Conservation (phyloP, 2,113 vertebrate species). For the Pandion haliaetus region DNA sequence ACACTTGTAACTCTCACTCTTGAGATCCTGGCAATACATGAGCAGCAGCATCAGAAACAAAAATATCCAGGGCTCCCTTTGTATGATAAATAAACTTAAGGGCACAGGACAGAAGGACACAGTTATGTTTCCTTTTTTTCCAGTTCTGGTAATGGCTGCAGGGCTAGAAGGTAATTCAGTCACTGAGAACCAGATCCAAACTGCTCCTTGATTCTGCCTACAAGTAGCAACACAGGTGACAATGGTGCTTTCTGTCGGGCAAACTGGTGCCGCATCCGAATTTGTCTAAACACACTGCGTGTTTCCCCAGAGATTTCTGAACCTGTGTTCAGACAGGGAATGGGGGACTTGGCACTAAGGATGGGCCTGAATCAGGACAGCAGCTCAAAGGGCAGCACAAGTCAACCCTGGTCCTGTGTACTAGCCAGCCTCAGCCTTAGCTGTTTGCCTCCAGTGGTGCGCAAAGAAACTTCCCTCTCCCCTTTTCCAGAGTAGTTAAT, state of each 20-base stretch:
- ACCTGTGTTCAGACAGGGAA: not conserved
- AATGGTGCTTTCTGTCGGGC: not conserved
- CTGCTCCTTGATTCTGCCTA: not conserved
- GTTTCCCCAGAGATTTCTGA: not conserved
- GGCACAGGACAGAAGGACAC: not conserved
- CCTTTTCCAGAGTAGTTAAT: not conserved
- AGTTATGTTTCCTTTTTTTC: not conserved
- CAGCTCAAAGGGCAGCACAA: not conserved
- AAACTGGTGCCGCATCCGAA: not conserved
- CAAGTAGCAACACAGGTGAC: not conserved
- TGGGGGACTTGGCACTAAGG: not conserved
- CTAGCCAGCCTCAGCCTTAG: not conserved
- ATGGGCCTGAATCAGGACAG: not conserved
- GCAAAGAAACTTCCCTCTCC: not conserved
- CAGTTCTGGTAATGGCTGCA: not conserved
- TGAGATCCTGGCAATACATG: not conserved
- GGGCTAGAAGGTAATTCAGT: not conserved
- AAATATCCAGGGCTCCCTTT: not conserved
- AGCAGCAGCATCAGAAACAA: not conserved
- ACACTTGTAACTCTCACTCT: not conserved
- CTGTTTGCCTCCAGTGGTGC: not conserved
- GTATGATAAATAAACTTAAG: not conserved
- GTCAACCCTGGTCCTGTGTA: not conserved
- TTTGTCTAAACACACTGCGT: not conserved
- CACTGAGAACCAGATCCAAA: not conserved